Base-by-base conservation (phyloP, 2,888 invertebrate species). In the Sacculina carcini region DNA sequence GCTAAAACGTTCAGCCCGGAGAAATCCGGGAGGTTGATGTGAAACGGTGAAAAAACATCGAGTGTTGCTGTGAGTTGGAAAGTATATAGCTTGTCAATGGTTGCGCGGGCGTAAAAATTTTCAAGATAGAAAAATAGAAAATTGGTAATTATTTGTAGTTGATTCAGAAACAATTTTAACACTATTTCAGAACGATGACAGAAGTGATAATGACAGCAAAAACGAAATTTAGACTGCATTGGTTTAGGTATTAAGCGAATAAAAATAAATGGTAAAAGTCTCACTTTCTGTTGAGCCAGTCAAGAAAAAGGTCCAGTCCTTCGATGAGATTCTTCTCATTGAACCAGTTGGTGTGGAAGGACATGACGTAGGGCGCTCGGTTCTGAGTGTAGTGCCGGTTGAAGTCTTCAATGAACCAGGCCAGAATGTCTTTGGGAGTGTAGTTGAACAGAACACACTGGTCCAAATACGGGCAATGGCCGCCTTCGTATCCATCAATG, bases 281-380 rank as follows among this genome's bases (percentile, higher is more conserved):
- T 73, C 67, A 79, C 79, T 76, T 66, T 57, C 73, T 72, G 39
- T 76, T 68, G 1, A 78, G 75, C 79, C 84, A 86, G 58, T 79
- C 77, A 53, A 89, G 67, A 67, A 89, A 89, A 65, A 83, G 83
- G 59, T 80, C 78, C 2, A 89, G 68, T 21, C 86, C 87, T 53
- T 70, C 70, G 62, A 84, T 85, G 12, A 84, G 68, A 60, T 76
- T 81, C 62, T 80, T 83, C 59, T 79, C 83, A 64, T 79, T 84
- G 71, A 92, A 90, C 92, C 92, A 92, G 66, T 87, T 89, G 1
- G 90, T 89, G 63, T 92, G 90, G 75, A 87, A 81, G 0, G 87
- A 78, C 84, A 87, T 85, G 84, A 86, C 84, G 65, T 87, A 87
- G 0, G 55, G 86, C 84, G 1, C 86, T 84, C 55, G 51, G 56